Evolutionary conservation across 2,888 invertebrate species (phyloP).

Genomic region (Pimpla rufipes): DNA sequence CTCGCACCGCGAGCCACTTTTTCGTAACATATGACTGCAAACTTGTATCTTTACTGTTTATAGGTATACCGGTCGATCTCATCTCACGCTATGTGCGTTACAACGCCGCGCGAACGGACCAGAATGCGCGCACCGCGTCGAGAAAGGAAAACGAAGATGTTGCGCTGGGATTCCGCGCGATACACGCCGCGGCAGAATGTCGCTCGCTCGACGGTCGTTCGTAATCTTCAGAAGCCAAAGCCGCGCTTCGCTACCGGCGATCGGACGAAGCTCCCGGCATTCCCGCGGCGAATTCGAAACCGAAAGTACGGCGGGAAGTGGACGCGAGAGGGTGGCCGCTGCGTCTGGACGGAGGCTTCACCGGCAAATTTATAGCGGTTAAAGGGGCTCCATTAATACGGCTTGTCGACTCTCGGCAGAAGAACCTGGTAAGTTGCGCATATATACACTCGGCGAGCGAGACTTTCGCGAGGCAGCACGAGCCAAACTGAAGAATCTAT

Average conservation of each 20-base stretch:
- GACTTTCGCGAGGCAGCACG: not conserved
- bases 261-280: not conserved
- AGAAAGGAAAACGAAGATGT: slow-evolving; percentile 38
- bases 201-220: slow-evolving; percentile 25
- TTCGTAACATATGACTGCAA: slow-evolving; percentile 27
- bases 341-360: not conserved
- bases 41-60: slow-evolving; percentile 9
- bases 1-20: not conserved
- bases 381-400: slow-evolving; percentile 35
- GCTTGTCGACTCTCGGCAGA: slow-evolving; percentile 6
- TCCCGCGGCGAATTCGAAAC: slow-evolving; percentile 17
- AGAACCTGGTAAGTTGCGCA: not conserved
- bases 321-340: slow-evolving; percentile 8
- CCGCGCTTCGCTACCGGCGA: slow-evolving; percentile 20
- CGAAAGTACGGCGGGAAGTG: slow-evolving; percentile 11
- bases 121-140: slow-evolving; percentile 11
- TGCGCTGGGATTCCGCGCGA: slow-evolving; percentile 12
- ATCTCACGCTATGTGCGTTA: slow-evolving; percentile 24
- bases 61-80: slow-evolving; percentile 22
- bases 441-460: not conserved
- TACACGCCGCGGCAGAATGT: slow-evolving; percentile 25
- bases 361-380: slow-evolving; percentile 40
- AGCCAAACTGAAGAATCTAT: slow-evolving; percentile 17
- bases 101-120: not conserved
- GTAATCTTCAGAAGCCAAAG: slow-evolving; percentile 51